A percentile compares a stretch with the other conserved stretches of the same genome.
These are phyloP conservation scores for Platynereis dumerilii DNA, from an alignment of 2,888 invertebrate genomes.

Conservation along the genomic window DNA sequence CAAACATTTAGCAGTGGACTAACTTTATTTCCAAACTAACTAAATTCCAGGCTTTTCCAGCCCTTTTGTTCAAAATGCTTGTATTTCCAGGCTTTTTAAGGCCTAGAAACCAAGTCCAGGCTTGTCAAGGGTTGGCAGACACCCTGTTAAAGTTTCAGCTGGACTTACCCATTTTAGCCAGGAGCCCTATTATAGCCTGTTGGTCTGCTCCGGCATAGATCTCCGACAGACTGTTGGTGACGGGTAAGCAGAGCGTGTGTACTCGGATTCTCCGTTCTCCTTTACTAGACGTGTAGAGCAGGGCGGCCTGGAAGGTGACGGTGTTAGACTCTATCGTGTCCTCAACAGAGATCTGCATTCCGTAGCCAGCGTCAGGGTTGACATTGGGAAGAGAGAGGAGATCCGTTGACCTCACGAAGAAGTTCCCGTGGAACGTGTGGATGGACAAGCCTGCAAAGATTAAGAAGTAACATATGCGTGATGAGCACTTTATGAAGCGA, in stretches of 20 bases:
- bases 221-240: constrained; percentile 83
- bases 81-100: too few relatives aligned
- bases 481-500: neutral
- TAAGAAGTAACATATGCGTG: neutral
- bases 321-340: constrained; percentile 69
- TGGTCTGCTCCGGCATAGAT: constrained; percentile 89
- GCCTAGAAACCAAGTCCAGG: too few relatives aligned
- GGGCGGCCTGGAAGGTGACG: constrained; percentile 96
- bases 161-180: constrained; percentile 94
- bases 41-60: too few relatives aligned
- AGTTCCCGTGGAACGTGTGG: constrained; percentile 99
- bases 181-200: constrained; percentile 87
- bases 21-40: too few relatives aligned
- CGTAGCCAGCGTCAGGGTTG: constrained; percentile 97
- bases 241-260: constrained; percentile 94
- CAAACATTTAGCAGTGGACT: too few relatives aligned
- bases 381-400: constrained; percentile 94
- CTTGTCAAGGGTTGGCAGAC: too few relatives aligned
- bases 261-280: constrained; percentile 96
- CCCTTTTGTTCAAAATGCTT: too few relatives aligned
- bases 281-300: constrained; percentile 94
- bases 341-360: constrained; percentile 96
- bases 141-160: too few relatives aligned
- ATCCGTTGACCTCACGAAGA: constrained; percentile 98
- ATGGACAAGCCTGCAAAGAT: constrained; percentile 79